Conservation (phyloP, 2,797 vertebrate genomes). For the Alauda arvensis region DNA sequence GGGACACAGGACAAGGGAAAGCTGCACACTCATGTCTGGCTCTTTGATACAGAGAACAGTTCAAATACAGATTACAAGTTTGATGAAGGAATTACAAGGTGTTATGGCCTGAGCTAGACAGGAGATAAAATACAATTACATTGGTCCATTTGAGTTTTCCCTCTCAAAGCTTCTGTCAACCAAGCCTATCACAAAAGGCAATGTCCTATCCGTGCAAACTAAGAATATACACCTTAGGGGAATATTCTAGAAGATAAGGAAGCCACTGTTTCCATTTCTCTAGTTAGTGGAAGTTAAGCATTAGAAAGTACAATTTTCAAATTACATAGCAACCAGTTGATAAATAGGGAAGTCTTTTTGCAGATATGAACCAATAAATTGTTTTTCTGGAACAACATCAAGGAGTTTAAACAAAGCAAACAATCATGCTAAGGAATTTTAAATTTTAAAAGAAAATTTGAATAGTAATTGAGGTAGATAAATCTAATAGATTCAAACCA, state of each 20-base stretch:
- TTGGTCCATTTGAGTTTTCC: neutral
- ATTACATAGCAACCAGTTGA: neutral
- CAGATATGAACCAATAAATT: neutral
- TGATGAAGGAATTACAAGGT: neutral
- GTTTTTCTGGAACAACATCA: neutral
- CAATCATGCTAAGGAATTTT: neutral
- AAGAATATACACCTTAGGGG: neutral
- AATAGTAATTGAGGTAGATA: neutral
- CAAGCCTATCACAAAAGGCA: neutral
- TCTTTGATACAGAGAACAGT: neutral
- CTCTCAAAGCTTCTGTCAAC: neutral
- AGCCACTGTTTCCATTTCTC: neutral
- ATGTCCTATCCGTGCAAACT: neutral
- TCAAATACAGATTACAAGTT: neutral
- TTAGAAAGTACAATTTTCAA: neutral
- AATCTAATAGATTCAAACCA: neutral
- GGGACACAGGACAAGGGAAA: neutral
- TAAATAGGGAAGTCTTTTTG: neutral
- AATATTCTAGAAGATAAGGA: neutral
- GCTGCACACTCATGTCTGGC: neutral
- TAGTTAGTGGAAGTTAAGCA: neutral
- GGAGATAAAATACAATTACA: neutral
- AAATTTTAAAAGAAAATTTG: neutral
- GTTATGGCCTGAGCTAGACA: neutral
- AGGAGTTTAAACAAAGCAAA: neutral